phyloP scores from a whole-genome alignment of 2,113 vertebrate genomes.

The Saguinus midas region DNA sequence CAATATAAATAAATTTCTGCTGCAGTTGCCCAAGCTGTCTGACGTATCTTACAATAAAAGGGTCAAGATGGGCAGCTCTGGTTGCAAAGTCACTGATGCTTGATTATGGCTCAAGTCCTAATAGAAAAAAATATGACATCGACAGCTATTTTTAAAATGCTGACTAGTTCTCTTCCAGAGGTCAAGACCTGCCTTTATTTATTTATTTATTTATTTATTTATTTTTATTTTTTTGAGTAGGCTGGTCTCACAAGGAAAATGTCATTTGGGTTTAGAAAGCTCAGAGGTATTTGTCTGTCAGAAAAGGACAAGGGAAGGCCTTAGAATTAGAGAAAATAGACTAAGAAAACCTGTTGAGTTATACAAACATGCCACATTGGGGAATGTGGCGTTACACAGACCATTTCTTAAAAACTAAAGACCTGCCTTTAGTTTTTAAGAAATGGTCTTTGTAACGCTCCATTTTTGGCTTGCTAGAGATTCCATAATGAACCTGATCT shows the following conservation, averaged over 20 bases:
- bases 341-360: too few relatives aligned
- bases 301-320: too few relatives aligned
- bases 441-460: neutral
- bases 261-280: too few relatives aligned
- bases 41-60: neutral
- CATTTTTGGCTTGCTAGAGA: neutral
- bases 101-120: too few relatives aligned
- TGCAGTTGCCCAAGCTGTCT: fast-evolving
- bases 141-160: neutral
- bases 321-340: too few relatives aligned
- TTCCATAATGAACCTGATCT: neutral
- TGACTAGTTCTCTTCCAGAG: neutral
- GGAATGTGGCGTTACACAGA: too few relatives aligned
- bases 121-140: fast-evolving
- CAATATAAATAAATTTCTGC: neutral
- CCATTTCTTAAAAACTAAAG: neutral
- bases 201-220: too few relatives aligned
- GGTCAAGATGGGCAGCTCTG: neutral
- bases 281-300: too few relatives aligned
- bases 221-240: too few relatives aligned
- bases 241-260: too few relatives aligned
- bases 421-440: too few relatives aligned
- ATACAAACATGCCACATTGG: too few relatives aligned
- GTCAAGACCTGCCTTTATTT: neutral
- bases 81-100: neutral